Conservation (phyloP, 2,888 invertebrate genomes). For the Portevinia maculata region DNA sequence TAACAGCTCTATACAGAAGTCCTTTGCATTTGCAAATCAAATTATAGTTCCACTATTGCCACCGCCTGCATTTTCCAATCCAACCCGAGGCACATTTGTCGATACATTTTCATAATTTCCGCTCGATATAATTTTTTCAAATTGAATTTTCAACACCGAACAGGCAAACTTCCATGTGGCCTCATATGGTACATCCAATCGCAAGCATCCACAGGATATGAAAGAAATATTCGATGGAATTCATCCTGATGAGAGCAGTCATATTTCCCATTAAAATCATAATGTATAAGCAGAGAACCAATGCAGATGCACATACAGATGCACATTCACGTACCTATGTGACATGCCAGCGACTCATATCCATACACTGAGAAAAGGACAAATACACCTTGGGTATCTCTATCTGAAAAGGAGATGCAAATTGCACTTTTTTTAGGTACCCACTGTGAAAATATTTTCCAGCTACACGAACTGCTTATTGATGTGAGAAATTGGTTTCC, state of each 20-base stretch:
- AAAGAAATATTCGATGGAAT: constrained; percentile 28
- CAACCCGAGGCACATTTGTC: constrained; percentile 12
- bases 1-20: too few relatives aligned
- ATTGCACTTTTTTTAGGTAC: constrained; percentile 35
- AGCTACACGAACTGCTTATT: constrained; percentile 36
- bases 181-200: constrained; percentile 24
- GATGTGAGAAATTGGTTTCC: constrained; percentile 58
- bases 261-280: constrained; percentile 8
- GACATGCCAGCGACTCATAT: background rate
- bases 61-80: background rate
- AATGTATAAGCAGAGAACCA: background rate
- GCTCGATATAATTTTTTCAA: constrained; percentile 43
- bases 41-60: constrained; percentile 2
- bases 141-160: constrained; percentile 36
- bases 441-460: constrained; percentile 48
- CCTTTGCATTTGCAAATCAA: background rate
- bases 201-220: constrained; percentile 48
- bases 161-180: background rate
- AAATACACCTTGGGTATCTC: background rate
- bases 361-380: background rate
- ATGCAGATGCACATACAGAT: constrained; percentile 13
- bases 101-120: constrained; percentile 62
- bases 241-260: background rate
- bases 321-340: constrained; percentile 9
- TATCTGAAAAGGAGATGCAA: background rate